These are phyloP conservation scores for Autographa gamma DNA, from an alignment of 2,888 invertebrate genomes.

Conservation along the genomic window DNA sequence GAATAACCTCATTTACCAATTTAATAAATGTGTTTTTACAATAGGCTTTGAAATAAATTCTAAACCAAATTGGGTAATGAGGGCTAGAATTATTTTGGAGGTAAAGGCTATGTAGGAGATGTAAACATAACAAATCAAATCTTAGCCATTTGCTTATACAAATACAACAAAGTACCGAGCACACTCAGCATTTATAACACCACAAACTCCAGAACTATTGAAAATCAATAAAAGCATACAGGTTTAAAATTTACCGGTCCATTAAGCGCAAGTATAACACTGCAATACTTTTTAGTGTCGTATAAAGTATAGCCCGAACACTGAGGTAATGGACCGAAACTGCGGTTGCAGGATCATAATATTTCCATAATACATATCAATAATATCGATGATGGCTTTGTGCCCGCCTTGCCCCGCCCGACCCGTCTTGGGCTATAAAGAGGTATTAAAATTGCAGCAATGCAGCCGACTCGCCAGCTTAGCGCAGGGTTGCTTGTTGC, in stretches of 20 bases:
- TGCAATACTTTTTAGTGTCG: conserved; percentile 8
- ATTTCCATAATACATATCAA: conserved; percentile 40
- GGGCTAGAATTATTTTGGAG: too few relatives aligned
- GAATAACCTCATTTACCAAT: conserved; percentile 26
- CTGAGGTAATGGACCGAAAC: conserved; percentile 10
- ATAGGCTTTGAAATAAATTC: background rate
- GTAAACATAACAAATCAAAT: background rate
- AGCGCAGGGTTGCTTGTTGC: conserved; percentile 44
- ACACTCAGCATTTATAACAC: background rate
- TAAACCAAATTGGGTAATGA: background rate
- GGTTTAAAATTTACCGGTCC: conserved; percentile 7
- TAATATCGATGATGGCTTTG: conserved; percentile 44
- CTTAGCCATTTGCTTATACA: background rate
- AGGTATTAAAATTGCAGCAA: conserved; percentile 72
- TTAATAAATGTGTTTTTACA: conserved; percentile 17
- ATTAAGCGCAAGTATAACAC: conserved; percentile 1
- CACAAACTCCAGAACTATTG: background rate
- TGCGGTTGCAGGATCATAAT: conserved; percentile 30
- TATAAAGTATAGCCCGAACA: conserved; percentile 8
- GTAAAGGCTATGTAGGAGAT: too few relatives aligned
- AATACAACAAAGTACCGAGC: background rate
- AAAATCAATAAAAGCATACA: conserved; percentile 3
- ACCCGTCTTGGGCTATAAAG: conserved; percentile 61
- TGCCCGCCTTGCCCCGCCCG: conserved; percentile 31
- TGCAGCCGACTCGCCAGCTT: conserved; percentile 63